Evolutionary conservation across 2,888 invertebrate genomes (phyloP).

Genomic region (Amphimallon solstitiale): DNA sequence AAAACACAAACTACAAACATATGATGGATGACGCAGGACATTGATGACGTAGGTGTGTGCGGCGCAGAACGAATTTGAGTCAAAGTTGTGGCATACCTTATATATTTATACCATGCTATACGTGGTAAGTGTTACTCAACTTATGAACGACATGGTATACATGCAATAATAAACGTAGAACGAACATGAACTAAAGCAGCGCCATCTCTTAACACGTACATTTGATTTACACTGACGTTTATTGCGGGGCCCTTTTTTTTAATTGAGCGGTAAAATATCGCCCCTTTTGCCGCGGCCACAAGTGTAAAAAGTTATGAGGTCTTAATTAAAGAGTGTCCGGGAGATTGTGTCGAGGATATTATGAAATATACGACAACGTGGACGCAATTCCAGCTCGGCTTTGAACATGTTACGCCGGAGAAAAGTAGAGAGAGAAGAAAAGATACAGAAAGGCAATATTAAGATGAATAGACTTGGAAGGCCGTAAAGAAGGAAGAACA

Average conservation of each 20-base stretch:
- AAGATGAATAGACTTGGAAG: slow-evolving; percentile 29
- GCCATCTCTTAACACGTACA: slow-evolving; percentile 46
- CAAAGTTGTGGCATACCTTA: too few relatives aligned
- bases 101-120: too few relatives aligned
- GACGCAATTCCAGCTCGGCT: too few relatives aligned
- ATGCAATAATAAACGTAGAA: too few relatives aligned
- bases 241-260: slow-evolving; percentile 52
- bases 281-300: slow-evolving; percentile 45
- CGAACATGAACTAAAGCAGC: background rate
- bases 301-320: slow-evolving; percentile 56
- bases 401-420: slow-evolving; percentile 45
- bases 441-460: slow-evolving; percentile 21
- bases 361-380: slow-evolving; percentile 27
- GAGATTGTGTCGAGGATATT: slow-evolving; percentile 48
- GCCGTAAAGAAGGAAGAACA: slow-evolving; percentile 44
- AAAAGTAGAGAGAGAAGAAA: slow-evolving; percentile 49
- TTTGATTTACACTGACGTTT: slow-evolving; percentile 55
- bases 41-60: too few relatives aligned
- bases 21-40: too few relatives aligned
- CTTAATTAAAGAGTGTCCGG: slow-evolving; percentile 57
- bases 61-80: too few relatives aligned
- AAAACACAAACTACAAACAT: too few relatives aligned
- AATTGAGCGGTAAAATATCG: slow-evolving; percentile 54
- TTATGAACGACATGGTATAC: too few relatives aligned
- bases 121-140: too few relatives aligned